Conservation (phyloP, 2,113 vertebrate genomes). For the Nyctereutes procyonoides region DNA sequence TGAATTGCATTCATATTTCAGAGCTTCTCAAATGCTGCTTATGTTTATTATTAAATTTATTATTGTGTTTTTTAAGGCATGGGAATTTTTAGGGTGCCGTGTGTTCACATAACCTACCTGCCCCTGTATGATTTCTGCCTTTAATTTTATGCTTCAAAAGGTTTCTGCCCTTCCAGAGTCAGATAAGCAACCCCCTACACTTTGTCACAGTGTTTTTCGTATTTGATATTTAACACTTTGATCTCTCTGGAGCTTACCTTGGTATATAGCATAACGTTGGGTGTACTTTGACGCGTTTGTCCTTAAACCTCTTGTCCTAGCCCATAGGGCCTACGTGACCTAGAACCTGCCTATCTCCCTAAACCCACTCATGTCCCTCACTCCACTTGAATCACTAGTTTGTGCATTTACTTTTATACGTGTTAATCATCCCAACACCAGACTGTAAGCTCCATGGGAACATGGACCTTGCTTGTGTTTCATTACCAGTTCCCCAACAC, state of each 20-base stretch:
- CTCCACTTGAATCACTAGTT: neutral
- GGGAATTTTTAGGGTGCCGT: neutral
- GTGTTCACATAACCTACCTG: neutral
- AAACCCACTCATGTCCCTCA: neutral
- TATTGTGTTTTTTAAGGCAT: neutral
- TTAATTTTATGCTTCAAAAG: neutral
- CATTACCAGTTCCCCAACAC: neutral
- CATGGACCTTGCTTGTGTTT: neutral
- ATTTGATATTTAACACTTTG: neutral
- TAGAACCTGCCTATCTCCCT: neutral
- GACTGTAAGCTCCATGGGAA: neutral
- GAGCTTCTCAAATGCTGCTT: neutral
- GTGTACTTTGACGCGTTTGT: neutral
- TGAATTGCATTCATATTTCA: neutral
- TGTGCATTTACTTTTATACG: neutral
- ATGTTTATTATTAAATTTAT: neutral
- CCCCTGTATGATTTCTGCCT: neutral
- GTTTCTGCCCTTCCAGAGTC: neutral
- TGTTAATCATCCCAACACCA: neutral
- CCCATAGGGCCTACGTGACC: neutral
- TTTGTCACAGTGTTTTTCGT: neutral
- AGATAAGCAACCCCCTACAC: neutral
- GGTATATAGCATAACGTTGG: accelerated
- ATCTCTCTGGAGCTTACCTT: neutral
- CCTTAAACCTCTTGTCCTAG: neutral